These are phyloP conservation scores for Tuta absoluta DNA, from an alignment of 2,888 invertebrate genomes.

Conservation along the genomic window DNA sequence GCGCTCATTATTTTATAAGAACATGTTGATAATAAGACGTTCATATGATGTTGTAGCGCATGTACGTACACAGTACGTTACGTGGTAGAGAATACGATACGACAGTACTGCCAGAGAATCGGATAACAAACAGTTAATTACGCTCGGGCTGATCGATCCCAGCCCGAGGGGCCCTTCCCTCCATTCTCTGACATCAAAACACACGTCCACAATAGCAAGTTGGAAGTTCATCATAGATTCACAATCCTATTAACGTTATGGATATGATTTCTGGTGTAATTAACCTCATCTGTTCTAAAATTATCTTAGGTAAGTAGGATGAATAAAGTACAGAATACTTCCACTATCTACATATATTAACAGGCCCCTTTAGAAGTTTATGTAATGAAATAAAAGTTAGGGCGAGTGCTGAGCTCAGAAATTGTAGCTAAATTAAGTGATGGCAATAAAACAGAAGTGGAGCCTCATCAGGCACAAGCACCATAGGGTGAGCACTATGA, in stretches of 20 bases:
- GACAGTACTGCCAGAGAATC: slow-evolving; percentile 50
- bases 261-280: not conserved
- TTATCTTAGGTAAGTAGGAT: not conserved
- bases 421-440: slow-evolving; percentile 33
- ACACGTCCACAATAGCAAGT: not conserved
- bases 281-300: not conserved
- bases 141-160: slow-evolving; percentile 68
- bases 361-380: slow-evolving; percentile 20
- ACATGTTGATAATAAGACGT: not conserved
- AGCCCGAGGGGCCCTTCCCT: slow-evolving; percentile 43
- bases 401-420: slow-evolving; percentile 24
- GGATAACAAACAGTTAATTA: slow-evolving; percentile 74
- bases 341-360: slow-evolving; percentile 23
- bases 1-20: not conserved
- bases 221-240: not conserved
- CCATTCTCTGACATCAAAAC: not conserved
- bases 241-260: not conserved
- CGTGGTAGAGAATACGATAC: not conserved
- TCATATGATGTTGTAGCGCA: not conserved
- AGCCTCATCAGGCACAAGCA: slow-evolving; percentile 26
- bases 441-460: slow-evolving; percentile 28
- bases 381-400: slow-evolving; percentile 29
- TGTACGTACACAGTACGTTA: not conserved
- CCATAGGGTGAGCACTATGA: slow-evolving; percentile 25
- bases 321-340: slow-evolving; percentile 3